These are phyloP conservation scores for Drosophila hamatofila DNA, from an alignment of 2,888 invertebrate species.

Conservation along the genomic window DNA sequence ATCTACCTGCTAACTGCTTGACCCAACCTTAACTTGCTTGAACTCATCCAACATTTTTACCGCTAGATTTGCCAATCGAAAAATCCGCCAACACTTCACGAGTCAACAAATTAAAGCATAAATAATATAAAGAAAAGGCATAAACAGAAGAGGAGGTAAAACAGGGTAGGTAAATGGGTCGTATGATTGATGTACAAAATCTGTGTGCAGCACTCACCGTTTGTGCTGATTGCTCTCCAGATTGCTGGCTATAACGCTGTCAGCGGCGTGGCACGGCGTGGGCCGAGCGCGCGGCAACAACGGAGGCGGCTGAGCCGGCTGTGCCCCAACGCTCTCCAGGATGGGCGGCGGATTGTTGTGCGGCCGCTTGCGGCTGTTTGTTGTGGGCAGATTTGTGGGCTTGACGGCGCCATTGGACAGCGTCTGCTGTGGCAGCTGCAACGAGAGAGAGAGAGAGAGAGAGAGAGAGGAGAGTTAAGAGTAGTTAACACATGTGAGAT, in stretches of 20 bases:
- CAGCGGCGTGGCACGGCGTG: slow-evolving; percentile 53
- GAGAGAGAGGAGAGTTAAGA: neutral
- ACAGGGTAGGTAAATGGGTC: slow-evolving; percentile 35
- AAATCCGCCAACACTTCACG: neutral
- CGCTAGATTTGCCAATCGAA: neutral
- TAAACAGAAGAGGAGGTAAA: neutral
- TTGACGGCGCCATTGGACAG: slow-evolving; percentile 76
- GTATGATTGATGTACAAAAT: slow-evolving; percentile 61
- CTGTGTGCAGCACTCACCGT: slow-evolving; percentile 64
- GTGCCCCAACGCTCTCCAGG: slow-evolving; percentile 64
- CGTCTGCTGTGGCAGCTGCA: slow-evolving; percentile 40
- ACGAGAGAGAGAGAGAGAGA: neutral
- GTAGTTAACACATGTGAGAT: neutral
- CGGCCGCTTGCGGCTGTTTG: slow-evolving; percentile 83
- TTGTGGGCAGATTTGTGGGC: slow-evolving; percentile 58
- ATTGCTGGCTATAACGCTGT: slow-evolving; percentile 79
- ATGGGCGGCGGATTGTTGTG: slow-evolving; percentile 83
- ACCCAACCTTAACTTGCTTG: neutral
- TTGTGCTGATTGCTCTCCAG: slow-evolving; percentile 78
- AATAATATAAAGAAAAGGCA: slow-evolving; percentile 8
- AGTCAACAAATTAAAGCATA: slow-evolving; percentile 17
- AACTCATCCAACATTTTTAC: neutral
- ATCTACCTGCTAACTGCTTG: neutral
- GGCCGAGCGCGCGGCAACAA: slow-evolving; percentile 82
- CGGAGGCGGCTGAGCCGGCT: slow-evolving; percentile 82